phyloP scores from a whole-genome alignment of 2,888 invertebrate species.

The Lathronympha strigana region DNA sequence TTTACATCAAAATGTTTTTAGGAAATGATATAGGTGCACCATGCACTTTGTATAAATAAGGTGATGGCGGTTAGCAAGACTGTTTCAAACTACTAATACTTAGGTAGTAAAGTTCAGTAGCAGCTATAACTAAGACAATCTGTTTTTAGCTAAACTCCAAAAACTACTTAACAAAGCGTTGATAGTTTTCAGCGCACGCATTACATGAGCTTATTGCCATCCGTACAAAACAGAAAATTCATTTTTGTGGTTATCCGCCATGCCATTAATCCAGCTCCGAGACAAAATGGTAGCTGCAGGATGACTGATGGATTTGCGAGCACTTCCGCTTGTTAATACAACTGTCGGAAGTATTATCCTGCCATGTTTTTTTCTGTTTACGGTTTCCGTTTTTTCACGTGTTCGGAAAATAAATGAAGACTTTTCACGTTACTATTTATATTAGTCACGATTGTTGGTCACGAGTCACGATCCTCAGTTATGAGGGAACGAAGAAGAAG shows the following conservation, averaged over 20 bases:
- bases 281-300: conserved; percentile 58
- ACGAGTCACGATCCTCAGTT: no score
- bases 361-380: conserved; percentile 48
- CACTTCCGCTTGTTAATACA: conserved; percentile 63
- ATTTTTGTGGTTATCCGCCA: conserved; percentile 53
- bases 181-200: conserved; percentile 45
- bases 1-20: no score
- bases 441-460: background rate
- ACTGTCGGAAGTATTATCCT: conserved; percentile 54
- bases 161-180: conserved; percentile 2
- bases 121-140: no score
- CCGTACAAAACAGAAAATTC: no score
- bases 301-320: conserved; percentile 68
- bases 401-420: background rate
- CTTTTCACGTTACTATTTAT: background rate
- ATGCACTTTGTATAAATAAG: no score
- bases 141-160: no score
- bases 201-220: conserved; percentile 1
- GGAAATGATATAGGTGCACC: no score
- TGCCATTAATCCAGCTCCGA: conserved; percentile 60
- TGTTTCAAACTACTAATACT: no score
- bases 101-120: background rate
- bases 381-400: conserved; percentile 13
- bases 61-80: no score
- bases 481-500: no score